Evolutionary conservation across 2,113 vertebrate species (phyloP), one percentile per base, ranked within the genome.

Genomic region (Heteronetta atricapilla): DNA sequence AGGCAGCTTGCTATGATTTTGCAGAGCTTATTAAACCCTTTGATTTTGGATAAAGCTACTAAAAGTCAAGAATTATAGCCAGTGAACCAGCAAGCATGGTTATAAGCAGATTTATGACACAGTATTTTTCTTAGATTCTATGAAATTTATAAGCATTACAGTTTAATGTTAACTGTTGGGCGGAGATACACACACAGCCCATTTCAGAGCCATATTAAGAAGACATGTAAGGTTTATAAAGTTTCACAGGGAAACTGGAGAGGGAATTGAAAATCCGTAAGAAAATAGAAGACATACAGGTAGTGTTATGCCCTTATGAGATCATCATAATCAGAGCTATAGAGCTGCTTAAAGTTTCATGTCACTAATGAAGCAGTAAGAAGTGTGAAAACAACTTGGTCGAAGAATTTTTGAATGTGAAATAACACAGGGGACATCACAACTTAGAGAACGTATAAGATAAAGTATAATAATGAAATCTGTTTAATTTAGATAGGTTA

Each of bases 21-120:
- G 67, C 52, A 89, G 74, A 88, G 19, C 40, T 88, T 94, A 76
- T 76, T 84, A 89, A 90, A 62, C 6, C 21, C 60, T 64, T 94
- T 86, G 68, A 66, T 82, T 94, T 89, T 93, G 28, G 40, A 76
- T 76, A 92, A 94, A 87, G 67, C 67, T 87, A 68, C 86, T 86
- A 29, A 74, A 94, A 92, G 74, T 82, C 56, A 92, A n/a, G 91
- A 82, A 72, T 59, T 88, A 46, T 38, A 75, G 70, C 58, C 25
- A 84, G 3, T 62, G 77, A 86, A 77, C n/a, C 53, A 85, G 58
- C 59, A 55, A 74, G 48, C 50, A 78, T 42, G 33, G 34, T 88
- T 92, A 76, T 76, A 76, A 92, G 44, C n/a, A 87, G 63, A 62
- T 85, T 79, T 68, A 59, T 59, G 62, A 40, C 46, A 73, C 56